Conservation (phyloP, 2,797 vertebrate genomes). For the Channa striata region DNA sequence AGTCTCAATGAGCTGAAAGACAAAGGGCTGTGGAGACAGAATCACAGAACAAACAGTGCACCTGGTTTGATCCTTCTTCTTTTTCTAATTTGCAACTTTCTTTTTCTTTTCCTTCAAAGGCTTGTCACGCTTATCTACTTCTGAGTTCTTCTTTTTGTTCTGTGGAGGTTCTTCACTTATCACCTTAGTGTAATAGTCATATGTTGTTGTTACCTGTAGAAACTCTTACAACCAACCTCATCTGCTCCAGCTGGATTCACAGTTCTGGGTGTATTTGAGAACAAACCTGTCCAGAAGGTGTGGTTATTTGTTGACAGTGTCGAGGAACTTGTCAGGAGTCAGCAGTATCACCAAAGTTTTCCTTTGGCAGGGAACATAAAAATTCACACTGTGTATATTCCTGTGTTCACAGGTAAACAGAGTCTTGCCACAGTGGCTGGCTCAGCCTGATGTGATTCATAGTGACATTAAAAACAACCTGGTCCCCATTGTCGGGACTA, state of each 20-base stretch:
- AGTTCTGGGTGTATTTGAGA: too few species aligned
- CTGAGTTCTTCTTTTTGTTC: constrained; percentile 54
- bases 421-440: too few species aligned
- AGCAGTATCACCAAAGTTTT: background rate
- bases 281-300: constrained; percentile 92
- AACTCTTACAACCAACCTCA: constrained; percentile 15
- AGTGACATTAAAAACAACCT: too few species aligned
- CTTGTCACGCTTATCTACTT: constrained; percentile 13
- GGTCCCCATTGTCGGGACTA: too few species aligned
- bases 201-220: too few species aligned
- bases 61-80: constrained; percentile 49
- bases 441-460: too few species aligned
- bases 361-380: background rate
- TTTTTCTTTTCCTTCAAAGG: constrained; percentile 29
- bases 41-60: constrained; percentile 14
- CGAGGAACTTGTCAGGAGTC: background rate
- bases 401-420: too few species aligned
- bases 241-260: constrained; percentile 61
- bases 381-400: too few species aligned
- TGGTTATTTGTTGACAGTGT: background rate
- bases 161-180: background rate
- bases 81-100: background rate
- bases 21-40: background rate
- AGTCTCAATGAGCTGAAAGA: background rate
- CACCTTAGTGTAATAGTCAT: too few species aligned